Evolutionary conservation across 1,140 invertebrate genomes (phyloP).

Genomic region (Micrasema longulum): DNA sequence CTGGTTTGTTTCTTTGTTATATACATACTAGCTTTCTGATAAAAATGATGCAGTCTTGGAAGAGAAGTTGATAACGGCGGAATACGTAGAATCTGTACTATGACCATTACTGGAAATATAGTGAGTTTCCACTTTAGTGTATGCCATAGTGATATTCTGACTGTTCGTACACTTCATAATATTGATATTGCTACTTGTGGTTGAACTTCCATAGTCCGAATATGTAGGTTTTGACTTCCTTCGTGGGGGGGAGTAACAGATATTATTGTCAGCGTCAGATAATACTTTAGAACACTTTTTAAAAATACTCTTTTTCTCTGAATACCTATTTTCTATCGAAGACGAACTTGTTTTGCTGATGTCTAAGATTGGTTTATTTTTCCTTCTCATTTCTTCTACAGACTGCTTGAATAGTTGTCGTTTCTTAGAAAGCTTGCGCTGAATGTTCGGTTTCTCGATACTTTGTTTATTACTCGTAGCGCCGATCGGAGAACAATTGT

Average conservation of each 20-base stretch:
- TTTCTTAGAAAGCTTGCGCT: conserved; percentile 8
- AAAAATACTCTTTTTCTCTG: background rate
- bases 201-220: conserved; percentile 16
- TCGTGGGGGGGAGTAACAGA: background rate
- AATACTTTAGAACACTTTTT: conserved; percentile 16
- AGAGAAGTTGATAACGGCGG: background rate
- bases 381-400: conserved; percentile 20
- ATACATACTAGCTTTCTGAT: conserved; percentile 11
- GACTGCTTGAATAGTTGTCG: conserved; percentile 17
- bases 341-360: conserved; percentile 31
- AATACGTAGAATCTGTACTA: conserved; percentile 7
- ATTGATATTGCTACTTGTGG: background rate
- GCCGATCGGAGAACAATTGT: background rate
- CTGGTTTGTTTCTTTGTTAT: too few relatives aligned
- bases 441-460: background rate
- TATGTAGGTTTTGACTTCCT: background rate
- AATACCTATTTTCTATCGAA: conserved; percentile 31
- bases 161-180: background rate
- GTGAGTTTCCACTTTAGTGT: conserved; percentile 28
- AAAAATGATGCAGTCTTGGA: conserved; percentile 2
- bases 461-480: background rate
- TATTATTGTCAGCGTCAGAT: background rate
- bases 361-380: conserved; percentile 19
- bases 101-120: background rate
- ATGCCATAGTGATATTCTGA: background rate